Evolutionary conservation across 2,797 vertebrate species (phyloP), one percentile per base, ranked within the genome.

Genomic region (Clamator glandarius): DNA sequence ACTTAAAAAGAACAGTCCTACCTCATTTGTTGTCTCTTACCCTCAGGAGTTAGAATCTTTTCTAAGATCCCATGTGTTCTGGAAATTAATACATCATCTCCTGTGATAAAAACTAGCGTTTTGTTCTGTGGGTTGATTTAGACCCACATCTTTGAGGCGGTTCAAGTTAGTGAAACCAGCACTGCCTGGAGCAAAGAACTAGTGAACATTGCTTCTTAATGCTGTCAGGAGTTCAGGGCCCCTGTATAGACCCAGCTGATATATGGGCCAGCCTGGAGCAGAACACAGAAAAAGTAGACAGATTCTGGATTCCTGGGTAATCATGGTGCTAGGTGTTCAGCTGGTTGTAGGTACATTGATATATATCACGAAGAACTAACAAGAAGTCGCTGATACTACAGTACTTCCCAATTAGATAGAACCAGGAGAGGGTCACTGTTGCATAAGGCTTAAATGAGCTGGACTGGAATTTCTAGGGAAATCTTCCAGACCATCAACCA

Each of bases 141-240:
- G 28, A 68, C 16, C 8, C 36, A 80, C 39, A 62, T 58, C 66
- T 86, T 44, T 55, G 31, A 91, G 62, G 80, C 84, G 73, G 84
- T 73, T 86, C 66, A 92, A 87, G 69, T 6, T 76, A 79, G 55
- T 6, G 13, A 91, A 96, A 90, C 63, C 69, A 86, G 69, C 39
- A 70, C 62, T 92, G 76, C 88, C 70, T 1, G 11, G 83, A 90
- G 79, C 48, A 92, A 96, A 84, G 76, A 75, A 64, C 82, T 69
- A 69, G 78, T 17, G 63, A 87, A 72, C 83, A 73, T 84, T 81
- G 80, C 12, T 55, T 78, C 69, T 20, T 81, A 72, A 66, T 39
- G 48, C 31, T 58, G 42, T 51, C 51, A 76, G 62, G 42, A 88
- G 90, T 91, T 94, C 80, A 92, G 88, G 90, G 63, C 29, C 59